Conservation (phyloP, 2,113 vertebrate species). For the Argyrosomus japonicus region DNA sequence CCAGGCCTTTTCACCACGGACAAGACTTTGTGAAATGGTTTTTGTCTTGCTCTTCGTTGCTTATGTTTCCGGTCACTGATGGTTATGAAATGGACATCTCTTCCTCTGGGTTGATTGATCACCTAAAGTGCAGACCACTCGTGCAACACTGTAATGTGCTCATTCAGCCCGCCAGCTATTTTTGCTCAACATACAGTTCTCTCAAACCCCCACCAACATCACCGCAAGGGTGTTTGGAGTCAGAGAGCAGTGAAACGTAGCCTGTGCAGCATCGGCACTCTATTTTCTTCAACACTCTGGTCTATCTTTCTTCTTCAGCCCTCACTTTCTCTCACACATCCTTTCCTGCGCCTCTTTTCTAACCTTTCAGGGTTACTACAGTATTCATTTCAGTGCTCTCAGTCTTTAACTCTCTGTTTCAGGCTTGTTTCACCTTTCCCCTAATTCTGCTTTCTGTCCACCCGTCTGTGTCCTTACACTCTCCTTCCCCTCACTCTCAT, state of each 20-base stretch:
- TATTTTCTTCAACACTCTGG: constrained; percentile 26
- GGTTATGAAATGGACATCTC: constrained; percentile 70
- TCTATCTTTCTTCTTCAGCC: constrained; percentile 44
- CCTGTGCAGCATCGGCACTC: constrained; percentile 27
- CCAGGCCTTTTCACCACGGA: constrained; percentile 38
- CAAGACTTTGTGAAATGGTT: constrained; percentile 58
- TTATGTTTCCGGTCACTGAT: constrained; percentile 70
- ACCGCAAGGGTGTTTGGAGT: constrained; percentile 48
- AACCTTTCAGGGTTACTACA: constrained; percentile 14
- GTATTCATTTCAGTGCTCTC: constrained; percentile 47
- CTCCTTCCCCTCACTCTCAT: constrained; percentile 38
- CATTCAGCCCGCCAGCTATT: constrained; percentile 56
- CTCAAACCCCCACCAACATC: constrained; percentile 44
- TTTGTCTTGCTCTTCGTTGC: constrained; percentile 59
- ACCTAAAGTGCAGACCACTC: constrained; percentile 68
- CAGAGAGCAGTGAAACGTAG: constrained; percentile 53
- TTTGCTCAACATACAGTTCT: constrained; percentile 54
- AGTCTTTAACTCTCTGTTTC: constrained; percentile 61
- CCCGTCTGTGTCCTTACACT: constrained; percentile 52
- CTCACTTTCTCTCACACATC: constrained; percentile 32
- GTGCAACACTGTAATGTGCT: constrained; percentile 57
- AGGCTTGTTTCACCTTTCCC: constrained; percentile 67
- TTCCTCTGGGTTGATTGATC: constrained; percentile 76
- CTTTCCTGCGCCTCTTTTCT: constrained; percentile 4
- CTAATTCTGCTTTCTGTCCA: constrained; percentile 60